These are phyloP conservation scores for Eupristina koningsbergeri DNA, from an alignment of 1,140 invertebrate species.

Conservation along the genomic window DNA sequence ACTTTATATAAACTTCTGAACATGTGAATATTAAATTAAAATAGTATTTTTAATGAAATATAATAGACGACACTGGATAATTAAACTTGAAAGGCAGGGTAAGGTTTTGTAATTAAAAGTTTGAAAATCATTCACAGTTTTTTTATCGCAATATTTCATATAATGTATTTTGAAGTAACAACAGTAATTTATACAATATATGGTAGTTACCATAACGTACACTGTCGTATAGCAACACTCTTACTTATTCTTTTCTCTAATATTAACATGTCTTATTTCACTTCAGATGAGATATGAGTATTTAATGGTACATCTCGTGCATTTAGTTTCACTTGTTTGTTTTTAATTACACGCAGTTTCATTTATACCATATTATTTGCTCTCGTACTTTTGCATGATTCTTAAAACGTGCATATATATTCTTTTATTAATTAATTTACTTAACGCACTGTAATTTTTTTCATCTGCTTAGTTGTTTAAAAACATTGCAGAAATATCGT, in stretches of 20 bases:
- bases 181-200: slow-evolving; percentile 63
- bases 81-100: too few species aligned
- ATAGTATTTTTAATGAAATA: too few species aligned
- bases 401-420: slow-evolving; percentile 11
- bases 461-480: not conserved
- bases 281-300: slow-evolving; percentile 59
- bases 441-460: not conserved
- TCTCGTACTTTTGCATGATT: not conserved
- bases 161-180: slow-evolving; percentile 63
- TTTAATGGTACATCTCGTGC: slow-evolving; percentile 58
- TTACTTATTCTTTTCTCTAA: slow-evolving; percentile 55
- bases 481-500: not conserved
- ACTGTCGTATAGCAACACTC: slow-evolving; percentile 55
- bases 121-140: slow-evolving; percentile 23
- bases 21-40: too few species aligned
- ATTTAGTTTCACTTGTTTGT: slow-evolving; percentile 53
- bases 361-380: slow-evolving; percentile 25
- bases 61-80: too few species aligned
- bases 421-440: not conserved
- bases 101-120: not conserved
- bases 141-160: slow-evolving; percentile 61
- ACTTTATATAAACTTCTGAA: too few species aligned
- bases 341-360: slow-evolving; percentile 30
- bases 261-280: slow-evolving; percentile 56
- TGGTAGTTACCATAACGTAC: slow-evolving; percentile 60